Evolutionary conservation across 92 coral and sea anemone species (phyloP).

Genomic region (Paragorgia papillata): DNA sequence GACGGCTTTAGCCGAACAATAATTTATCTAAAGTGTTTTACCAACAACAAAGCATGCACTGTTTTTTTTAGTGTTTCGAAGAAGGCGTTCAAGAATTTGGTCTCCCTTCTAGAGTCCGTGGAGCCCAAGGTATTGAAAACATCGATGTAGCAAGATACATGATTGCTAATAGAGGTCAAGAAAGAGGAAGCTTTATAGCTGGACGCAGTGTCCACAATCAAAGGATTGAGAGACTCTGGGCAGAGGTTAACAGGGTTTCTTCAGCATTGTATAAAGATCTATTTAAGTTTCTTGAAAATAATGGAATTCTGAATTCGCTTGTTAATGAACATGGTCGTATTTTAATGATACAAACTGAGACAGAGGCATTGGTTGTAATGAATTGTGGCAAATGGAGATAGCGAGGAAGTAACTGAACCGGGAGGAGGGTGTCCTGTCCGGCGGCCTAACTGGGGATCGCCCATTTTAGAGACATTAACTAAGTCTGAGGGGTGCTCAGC

Average conservation of each 20-base stretch:
- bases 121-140: conserved; percentile 52
- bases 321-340: no score
- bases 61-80: conserved; percentile 43
- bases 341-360: no score
- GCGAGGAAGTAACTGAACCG: no score
- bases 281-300: conserved; percentile 40
- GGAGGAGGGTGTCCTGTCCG: no score
- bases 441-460: no score
- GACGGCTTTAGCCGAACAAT: conserved; percentile 52
- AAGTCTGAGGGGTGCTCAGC: no score
- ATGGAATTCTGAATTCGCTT: conserved; percentile 48
- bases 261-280: no score
- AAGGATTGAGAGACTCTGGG: no score
- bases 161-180: conserved; percentile 43
- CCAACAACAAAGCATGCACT: conserved; percentile 44
- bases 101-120: conserved; percentile 51
- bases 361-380: no score
- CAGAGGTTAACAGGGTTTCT: no score
- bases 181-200: conserved; percentile 44
- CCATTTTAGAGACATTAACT: no score
- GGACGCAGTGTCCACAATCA: conserved; percentile 58
- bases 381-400: no score
- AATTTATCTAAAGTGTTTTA: conserved; percentile 42
- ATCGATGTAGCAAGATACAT: conserved; percentile 52
- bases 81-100: conserved; percentile 42